Percentiles rank a stretch among this genome's conserved stretches.
Conservation (phyloP, 2,797 vertebrate species). For the Pogoniulus pusillus region DNA sequence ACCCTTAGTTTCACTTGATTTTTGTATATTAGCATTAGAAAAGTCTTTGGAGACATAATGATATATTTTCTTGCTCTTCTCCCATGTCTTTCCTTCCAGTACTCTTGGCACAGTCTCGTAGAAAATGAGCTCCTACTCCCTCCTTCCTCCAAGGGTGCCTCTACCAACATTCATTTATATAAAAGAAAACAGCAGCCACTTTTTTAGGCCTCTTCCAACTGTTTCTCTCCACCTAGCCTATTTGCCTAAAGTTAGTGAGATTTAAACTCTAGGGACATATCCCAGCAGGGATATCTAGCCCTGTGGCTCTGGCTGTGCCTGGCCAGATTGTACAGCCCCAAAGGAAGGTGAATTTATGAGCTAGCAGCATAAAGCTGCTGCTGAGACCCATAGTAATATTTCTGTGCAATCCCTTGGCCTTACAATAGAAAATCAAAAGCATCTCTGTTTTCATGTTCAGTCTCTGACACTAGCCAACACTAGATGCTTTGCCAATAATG, state of each 20-base stretch:
- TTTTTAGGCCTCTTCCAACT: accelerated
- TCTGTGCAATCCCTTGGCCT: not conserved
- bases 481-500: slow-evolving; percentile 4
- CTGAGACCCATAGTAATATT: not conserved
- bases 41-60: not conserved
- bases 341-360: not conserved
- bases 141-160: not conserved
- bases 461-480: not conserved
- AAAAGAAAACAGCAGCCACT: not conserved
- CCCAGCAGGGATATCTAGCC: not conserved
- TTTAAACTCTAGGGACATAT: not conserved
- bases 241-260: not conserved
- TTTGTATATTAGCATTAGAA: not conserved
- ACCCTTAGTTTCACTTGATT: not conserved
- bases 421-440: not conserved
- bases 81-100: not conserved
- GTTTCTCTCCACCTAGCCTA: not conserved
- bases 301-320: not conserved
- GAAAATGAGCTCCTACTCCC: accelerated
- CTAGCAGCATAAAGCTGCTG: not conserved
- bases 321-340: not conserved
- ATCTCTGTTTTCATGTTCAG: not conserved
- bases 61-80: not conserved
- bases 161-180: not conserved
- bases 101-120: not conserved